phyloP scores from a whole-genome alignment of 2,888 invertebrate genomes.

The Lepas anatifera region DNA sequence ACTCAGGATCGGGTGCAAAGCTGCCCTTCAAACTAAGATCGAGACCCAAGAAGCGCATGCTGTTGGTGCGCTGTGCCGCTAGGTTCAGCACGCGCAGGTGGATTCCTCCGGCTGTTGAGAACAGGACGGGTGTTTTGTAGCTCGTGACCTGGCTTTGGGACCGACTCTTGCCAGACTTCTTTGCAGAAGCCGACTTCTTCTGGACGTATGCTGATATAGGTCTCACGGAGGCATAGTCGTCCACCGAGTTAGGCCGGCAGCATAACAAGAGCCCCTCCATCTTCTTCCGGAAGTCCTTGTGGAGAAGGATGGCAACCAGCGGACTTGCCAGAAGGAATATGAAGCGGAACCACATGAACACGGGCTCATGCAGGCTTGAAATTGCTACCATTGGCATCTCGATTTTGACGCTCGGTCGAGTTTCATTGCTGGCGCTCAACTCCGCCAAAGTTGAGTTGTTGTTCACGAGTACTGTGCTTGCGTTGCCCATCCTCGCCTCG shows the following conservation, averaged over 20 bases:
- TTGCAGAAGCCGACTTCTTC: slow-evolving; percentile 16
- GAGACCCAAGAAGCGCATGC: slow-evolving; percentile 46
- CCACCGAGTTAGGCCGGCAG: slow-evolving; percentile 25
- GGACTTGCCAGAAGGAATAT: slow-evolving; percentile 27
- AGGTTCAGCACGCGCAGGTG: slow-evolving; percentile 27
- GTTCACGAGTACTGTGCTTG: slow-evolving; percentile 6
- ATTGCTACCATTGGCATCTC: slow-evolving; percentile 18
- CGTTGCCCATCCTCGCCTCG: slow-evolving; percentile 16
- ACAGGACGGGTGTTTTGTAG: slow-evolving; percentile 28
- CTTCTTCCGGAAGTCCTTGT: slow-evolving; percentile 28
- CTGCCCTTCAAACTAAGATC: slow-evolving; percentile 43
- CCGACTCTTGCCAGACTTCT: slow-evolving; percentile 22
- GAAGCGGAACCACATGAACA: slow-evolving; percentile 28
- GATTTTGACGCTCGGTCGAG: slow-evolving; percentile 1
- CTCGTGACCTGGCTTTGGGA: slow-evolving; percentile 24
- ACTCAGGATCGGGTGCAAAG: slow-evolving; percentile 37
- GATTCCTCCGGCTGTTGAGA: slow-evolving; percentile 30
- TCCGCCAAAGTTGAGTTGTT: too few relatives aligned
- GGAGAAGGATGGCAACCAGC: slow-evolving; percentile 25
- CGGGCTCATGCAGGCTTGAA: slow-evolving; percentile 26
- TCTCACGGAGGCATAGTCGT: slow-evolving; percentile 25
- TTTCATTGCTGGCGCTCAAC: neutral
- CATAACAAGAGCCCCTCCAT: slow-evolving; percentile 27
- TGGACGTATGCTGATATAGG: slow-evolving; percentile 18
- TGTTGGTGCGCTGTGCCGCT: slow-evolving; percentile 36